A percentile compares a stretch with the other conserved stretches of the same genome.
These are phyloP conservation scores for Eunapius fragilis DNA, from an alignment of 37 sponge, comb jelly and placozoan genomes.

Conservation along the genomic window DNA sequence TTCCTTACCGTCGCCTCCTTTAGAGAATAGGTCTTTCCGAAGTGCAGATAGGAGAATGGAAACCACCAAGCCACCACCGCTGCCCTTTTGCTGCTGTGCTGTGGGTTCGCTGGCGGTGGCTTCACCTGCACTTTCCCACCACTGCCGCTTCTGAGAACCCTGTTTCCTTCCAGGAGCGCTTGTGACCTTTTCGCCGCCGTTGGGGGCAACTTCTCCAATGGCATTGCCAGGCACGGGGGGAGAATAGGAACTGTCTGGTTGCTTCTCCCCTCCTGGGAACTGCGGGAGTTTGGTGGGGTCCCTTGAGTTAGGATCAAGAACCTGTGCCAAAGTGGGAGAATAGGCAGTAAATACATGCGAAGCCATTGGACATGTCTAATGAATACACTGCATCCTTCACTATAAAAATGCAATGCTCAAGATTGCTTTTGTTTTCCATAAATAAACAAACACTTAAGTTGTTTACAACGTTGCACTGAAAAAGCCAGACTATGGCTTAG, in stretches of 20 bases:
- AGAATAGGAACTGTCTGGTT: neutral
- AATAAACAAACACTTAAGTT: too few relatives aligned
- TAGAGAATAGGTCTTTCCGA: neutral
- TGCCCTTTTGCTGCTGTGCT: neutral
- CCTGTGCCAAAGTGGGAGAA: neutral
- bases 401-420: too few relatives aligned
- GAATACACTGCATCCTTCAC: too few relatives aligned
- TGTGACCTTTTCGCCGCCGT: constrained; percentile 14
- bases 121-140: neutral
- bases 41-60: neutral
- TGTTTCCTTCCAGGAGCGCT: neutral
- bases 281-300: neutral
- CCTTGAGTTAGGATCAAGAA: neutral
- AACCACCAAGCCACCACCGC: neutral
- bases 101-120: neutral
- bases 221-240: neutral
- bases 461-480: too few relatives aligned
- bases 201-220: neutral
- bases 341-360: neutral
- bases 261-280: neutral
- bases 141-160: neutral
- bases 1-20: neutral
- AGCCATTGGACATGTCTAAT: neutral
- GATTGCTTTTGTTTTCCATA: too few relatives aligned
- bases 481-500: too few relatives aligned